These are phyloP conservation scores for Campoplex nolae DNA, from an alignment of 2,888 invertebrate species.

Conservation along the genomic window DNA sequence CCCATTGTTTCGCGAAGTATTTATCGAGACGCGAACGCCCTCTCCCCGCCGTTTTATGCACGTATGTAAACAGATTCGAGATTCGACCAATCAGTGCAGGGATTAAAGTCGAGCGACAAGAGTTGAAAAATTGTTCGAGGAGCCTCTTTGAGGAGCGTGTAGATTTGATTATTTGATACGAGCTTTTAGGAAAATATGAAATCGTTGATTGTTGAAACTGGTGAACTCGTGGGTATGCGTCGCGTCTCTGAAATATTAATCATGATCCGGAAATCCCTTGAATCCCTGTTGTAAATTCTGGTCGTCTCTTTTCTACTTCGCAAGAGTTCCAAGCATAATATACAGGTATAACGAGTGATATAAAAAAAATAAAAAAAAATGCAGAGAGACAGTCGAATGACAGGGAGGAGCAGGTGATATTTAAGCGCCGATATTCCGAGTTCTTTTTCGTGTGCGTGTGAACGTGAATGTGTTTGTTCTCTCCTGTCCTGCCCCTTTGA, in stretches of 20 bases:
- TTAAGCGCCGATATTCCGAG: constrained; percentile 55
- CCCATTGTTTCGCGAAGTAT: neutral
- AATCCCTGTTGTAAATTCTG: constrained; percentile 23
- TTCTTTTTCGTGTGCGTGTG: neutral
- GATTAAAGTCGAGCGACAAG: constrained; percentile 2
- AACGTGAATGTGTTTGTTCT: neutral
- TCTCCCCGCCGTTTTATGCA: neutral
- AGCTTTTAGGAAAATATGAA: neutral
- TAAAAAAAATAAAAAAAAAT: neutral
- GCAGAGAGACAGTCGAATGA: constrained; percentile 62
- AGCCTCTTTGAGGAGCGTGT: constrained; percentile 5
- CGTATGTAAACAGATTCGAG: neutral
- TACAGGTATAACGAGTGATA: neutral
- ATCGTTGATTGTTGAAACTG: constrained; percentile 1
- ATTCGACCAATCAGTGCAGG: neutral
- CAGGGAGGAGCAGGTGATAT: constrained; percentile 69
- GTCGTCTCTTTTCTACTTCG: neutral
- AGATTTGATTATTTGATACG: neutral
- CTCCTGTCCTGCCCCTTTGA: constrained; percentile 41
- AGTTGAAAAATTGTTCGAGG: constrained; percentile 28
- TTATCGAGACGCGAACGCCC: neutral
- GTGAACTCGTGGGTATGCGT: constrained; percentile 27
- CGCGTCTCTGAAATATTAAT: constrained; percentile 48
- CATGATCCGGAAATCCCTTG: constrained; percentile 14
- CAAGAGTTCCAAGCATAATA: constrained; percentile 1